phyloP scores from a whole-genome alignment of 1,140 invertebrate genomes.

The Bactericera cockerelli region DNA sequence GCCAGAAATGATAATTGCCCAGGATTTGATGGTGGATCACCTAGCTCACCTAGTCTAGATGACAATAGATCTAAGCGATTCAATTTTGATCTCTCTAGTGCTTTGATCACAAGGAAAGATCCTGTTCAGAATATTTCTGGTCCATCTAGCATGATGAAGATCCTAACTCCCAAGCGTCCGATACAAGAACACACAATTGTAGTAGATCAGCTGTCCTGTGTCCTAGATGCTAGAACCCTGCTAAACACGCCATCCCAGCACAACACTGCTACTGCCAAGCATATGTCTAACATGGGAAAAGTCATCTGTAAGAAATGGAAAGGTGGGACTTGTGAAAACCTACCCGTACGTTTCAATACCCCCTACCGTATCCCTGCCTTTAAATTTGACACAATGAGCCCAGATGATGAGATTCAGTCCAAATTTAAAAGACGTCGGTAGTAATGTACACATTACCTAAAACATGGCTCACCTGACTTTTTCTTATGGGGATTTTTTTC shows the following conservation, averaged over 20 bases:
- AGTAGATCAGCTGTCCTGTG: background rate
- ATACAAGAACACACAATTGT: background rate
- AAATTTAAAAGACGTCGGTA: background rate
- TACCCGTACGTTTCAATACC: background rate
- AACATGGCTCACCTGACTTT: no score
- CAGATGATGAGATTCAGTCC: background rate
- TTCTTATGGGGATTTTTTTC: no score
- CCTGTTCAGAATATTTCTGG: background rate
- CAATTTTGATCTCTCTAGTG: background rate
- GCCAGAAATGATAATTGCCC: slow-evolving; percentile 23
- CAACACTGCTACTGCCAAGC: background rate
- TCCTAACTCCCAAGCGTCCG: background rate
- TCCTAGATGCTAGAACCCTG: background rate
- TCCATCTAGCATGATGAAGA: background rate
- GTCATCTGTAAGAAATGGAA: slow-evolving; percentile 9
- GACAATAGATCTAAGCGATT: background rate
- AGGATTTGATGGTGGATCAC: slow-evolving; percentile 26
- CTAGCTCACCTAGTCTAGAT: background rate
- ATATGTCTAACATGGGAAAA: background rate
- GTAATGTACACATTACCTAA: no score
- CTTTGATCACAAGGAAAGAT: background rate
- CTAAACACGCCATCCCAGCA: background rate
- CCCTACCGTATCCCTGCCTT: background rate
- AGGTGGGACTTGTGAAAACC: background rate
- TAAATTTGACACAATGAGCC: background rate